These are phyloP conservation scores for Lichenostomus cassidix DNA, from an alignment of 2,113 vertebrate genomes.

Conservation along the genomic window DNA sequence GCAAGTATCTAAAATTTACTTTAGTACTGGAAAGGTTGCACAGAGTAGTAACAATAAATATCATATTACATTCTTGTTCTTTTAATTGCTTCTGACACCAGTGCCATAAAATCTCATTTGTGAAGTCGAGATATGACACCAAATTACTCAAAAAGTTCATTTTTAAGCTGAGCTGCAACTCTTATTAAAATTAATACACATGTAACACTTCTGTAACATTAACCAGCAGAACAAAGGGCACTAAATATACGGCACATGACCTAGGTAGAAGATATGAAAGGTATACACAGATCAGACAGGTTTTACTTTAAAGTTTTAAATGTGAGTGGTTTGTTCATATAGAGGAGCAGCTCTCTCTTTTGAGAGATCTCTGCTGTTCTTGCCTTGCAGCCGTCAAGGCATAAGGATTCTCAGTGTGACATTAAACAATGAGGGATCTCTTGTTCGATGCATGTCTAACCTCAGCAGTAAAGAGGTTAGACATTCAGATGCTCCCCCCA, in stretches of 20 bases:
- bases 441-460: neutral
- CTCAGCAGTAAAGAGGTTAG: neutral
- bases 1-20: neutral
- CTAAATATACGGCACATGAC: neutral
- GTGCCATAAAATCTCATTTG: neutral
- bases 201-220: neutral
- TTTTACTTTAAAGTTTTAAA: neutral
- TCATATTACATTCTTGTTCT: neutral
- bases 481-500: neutral
- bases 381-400: neutral
- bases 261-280: fast-evolving
- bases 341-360: neutral
- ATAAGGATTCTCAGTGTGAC: neutral
- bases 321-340: neutral
- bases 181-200: neutral
- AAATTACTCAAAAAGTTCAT: neutral
- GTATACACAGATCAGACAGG: fast-evolving
- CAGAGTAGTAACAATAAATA: neutral
- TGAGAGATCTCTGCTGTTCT: neutral
- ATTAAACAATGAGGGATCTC: neutral
- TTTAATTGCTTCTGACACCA: neutral
- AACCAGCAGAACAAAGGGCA: neutral
- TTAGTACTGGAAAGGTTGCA: neutral
- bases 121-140: neutral
- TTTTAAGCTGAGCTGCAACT: neutral